These are phyloP conservation scores for Hozukius guyotensis DNA, from an alignment of 2,797 vertebrate genomes.

Conservation along the genomic window DNA sequence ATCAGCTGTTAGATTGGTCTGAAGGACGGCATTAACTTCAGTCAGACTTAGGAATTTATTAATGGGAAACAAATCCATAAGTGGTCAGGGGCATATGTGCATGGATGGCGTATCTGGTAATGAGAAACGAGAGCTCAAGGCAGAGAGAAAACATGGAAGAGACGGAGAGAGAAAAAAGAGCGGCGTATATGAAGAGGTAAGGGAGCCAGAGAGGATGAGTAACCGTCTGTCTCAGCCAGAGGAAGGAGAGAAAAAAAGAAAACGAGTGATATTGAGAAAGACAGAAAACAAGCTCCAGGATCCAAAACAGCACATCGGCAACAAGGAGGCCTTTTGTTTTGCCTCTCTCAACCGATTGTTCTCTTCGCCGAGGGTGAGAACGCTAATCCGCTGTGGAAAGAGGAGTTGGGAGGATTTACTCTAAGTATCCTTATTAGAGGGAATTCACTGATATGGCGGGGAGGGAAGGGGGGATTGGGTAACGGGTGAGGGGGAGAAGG, in stretches of 20 bases:
- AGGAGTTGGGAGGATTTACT: constrained; percentile 80
- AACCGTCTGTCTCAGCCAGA: constrained; percentile 34
- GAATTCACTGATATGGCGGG: constrained; percentile 70
- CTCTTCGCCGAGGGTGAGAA: constrained; percentile 73
- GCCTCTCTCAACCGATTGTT: constrained; percentile 73
- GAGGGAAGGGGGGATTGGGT: not conserved
- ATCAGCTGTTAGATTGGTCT: constrained; percentile 48
- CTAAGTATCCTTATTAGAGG: constrained; percentile 82
- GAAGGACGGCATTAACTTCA: constrained; percentile 53
- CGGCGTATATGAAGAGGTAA: constrained; percentile 3
- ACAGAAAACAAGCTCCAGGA: constrained; percentile 58
- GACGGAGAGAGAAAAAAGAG: constrained; percentile 23
- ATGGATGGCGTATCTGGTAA: constrained; percentile 56
- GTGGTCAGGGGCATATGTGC: constrained; percentile 55
- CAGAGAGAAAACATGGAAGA: constrained; percentile 20
- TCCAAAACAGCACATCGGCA: constrained; percentile 66
- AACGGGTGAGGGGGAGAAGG: constrained; percentile 43
- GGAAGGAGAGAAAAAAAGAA: constrained; percentile 8
- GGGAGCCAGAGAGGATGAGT: constrained; percentile 43
- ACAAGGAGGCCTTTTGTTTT: constrained; percentile 76
- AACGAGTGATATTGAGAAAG: constrained; percentile 17
- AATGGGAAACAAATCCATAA: constrained; percentile 68
- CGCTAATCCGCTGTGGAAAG: constrained; percentile 79
- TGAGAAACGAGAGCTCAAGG: constrained; percentile 58
- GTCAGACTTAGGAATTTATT: constrained; percentile 48